Evolutionary conservation across 2,113 vertebrate genomes (phyloP), one percentile per base, ranked within the genome.

Genomic region (Cisticola juncidis): DNA sequence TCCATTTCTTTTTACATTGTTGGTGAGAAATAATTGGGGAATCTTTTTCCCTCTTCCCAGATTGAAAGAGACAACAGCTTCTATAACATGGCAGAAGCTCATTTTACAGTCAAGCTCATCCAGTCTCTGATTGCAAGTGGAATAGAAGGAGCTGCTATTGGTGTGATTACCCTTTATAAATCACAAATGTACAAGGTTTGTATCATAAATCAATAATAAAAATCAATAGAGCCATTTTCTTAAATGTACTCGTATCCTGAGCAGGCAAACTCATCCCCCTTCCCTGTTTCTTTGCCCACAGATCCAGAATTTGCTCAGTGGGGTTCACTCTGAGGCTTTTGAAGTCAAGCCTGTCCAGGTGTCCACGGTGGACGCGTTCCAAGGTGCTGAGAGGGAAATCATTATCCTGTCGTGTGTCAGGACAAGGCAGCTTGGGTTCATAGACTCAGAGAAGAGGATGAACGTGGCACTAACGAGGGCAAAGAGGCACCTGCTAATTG

Each of bases 301-400:
- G 98, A 95, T 98, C 29, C 96, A 95, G 80, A 92, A 86, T 25
- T 60, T 97, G 36, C 96, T 98, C 18, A 50, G n/a, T 14, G n/a
- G 81, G 2, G 6, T 53, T 24, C 77, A 79, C 42, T 79, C 79
- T 0, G 88, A 94, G 72, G 83, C 78, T 21, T 92, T 93, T 5
- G 38, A 95, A 11, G 20, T 91, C 3, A 98, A 93, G 82, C 50
- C 96, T 4, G 95, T 98, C 47, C 98, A 98, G 74, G 98, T 98
- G 66, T 98, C 98, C 79, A 98, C 98, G 0, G 98, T 98, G 6
- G 98, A 98, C 2, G 98, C 98, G 0, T 98, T 98, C 85, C 98
- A 98, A 38, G 98, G 98, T 8, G 98, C 98, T 0, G 98, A 98
- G 81, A 98, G 98, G 90, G 98, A 98, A 77, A 76, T 98, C 16